A percentile compares a stretch with the other conserved stretches of the same genome.
Evolutionary conservation across 2,113 vertebrate genomes (phyloP).

Genomic region (Cyphotilapia sp.): DNA sequence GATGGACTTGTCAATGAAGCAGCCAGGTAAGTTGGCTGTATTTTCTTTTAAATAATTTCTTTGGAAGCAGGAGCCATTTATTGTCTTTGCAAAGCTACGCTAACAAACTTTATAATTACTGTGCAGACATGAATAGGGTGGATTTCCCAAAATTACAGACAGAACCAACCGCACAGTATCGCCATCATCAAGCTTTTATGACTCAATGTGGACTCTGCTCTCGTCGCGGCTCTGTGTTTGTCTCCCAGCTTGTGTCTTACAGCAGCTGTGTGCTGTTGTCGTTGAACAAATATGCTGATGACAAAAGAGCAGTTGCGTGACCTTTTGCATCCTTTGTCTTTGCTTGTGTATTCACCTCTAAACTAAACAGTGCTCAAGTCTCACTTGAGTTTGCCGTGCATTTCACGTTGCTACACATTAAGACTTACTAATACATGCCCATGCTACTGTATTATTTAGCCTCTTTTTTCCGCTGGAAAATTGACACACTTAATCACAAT

Average conservation of each 20-base stretch:
- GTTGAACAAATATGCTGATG: slow-evolving; percentile 43
- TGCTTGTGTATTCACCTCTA: slow-evolving; percentile 65
- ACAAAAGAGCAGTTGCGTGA: slow-evolving; percentile 1
- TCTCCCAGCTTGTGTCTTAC: slow-evolving; percentile 18
- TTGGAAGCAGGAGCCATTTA: background rate
- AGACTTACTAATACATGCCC: background rate
- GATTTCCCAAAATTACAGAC: background rate
- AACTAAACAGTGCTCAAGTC: slow-evolving; percentile 37
- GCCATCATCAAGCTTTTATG: background rate
- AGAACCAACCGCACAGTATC: background rate
- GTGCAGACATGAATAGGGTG: background rate
- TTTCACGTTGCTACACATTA: background rate
- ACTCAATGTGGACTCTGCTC: background rate
- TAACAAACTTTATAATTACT: background rate
- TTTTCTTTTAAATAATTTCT: background rate
- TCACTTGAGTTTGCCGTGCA: slow-evolving; percentile 36
- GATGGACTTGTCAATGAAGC: slow-evolving; percentile 90
- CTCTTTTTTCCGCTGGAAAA: background rate
- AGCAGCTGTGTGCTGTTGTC: slow-evolving; percentile 43
- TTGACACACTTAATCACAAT: background rate
- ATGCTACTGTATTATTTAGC: background rate
- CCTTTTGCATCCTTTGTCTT: slow-evolving; percentile 42
- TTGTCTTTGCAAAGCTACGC: background rate
- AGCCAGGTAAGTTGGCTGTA: slow-evolving; percentile 74
- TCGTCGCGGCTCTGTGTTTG: background rate